Base-by-base conservation (phyloP, 2,113 vertebrate species). In the Clarias gariepinus region DNA sequence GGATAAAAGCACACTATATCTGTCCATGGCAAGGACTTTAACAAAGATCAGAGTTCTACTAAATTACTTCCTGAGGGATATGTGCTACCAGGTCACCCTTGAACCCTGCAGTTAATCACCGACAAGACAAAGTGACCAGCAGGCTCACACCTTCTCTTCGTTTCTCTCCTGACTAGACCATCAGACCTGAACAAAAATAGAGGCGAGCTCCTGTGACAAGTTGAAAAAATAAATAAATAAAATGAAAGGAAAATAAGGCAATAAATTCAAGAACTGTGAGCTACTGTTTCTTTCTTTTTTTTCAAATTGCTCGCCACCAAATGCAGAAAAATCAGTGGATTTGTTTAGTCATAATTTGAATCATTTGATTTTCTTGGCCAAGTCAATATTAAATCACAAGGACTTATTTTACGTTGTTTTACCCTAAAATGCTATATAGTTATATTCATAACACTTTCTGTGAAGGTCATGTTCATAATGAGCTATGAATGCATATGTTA, bases 1-100 rank as follows among this genome's bases (percentile, higher is more conserved):
- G 23, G 78, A 63, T 21, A 74, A 77, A 4, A 23, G 25, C 11
- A 28, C 36, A 53, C 41, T 82, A 81, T 78, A 85, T 76, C 71
- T 73, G 81, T 82, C 53, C 57, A 19, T 30, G 58, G 47, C 86
- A 88, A 88, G 74, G 85, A 85, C 79, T 73, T 82, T 81, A 79
- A 85, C 61, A 81, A 82, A 41, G 69, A 28, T 64, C 82, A 47
- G 69, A 71, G 63, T 83, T 81, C 82, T 85, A 82, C 82, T 85
- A 89, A 89, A 89, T 88, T 55, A 73, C 78, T 90, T 90, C 79
- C 79, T 80, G 74, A 78, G 10, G 52, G 58, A 53, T 66, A 36
- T 58, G 84, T 52, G 58, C 64, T 33, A 66, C 28, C 28, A 28
- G 13, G 11, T 73, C 76, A 83, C 77, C 81, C 73, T 60, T 87